Conservation (phyloP, 2,113 vertebrate genomes). For the Eublepharis macularius region DNA sequence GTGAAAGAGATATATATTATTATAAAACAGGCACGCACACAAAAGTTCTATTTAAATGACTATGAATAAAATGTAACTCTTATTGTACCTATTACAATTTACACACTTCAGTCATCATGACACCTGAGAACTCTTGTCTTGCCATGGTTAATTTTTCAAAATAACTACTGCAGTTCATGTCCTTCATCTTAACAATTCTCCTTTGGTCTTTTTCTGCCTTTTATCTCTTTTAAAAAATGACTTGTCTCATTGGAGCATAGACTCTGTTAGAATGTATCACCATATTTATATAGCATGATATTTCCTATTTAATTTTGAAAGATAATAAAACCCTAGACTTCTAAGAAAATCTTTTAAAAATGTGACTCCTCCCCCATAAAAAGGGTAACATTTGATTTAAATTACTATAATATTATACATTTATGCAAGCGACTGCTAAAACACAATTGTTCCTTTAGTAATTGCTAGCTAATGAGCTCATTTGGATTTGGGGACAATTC, state of each 20-base stretch:
- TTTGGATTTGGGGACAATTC: slow-evolving; percentile 16
- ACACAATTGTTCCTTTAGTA: slow-evolving; percentile 30
- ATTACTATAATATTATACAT: slow-evolving; percentile 38
- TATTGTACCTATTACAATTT: slow-evolving; percentile 39
- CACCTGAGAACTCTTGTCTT: slow-evolving; percentile 40
- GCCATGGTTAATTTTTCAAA: slow-evolving; percentile 53
- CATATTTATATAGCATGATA: slow-evolving; percentile 39
- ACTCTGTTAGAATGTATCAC: slow-evolving; percentile 37
- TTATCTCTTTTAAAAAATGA: slow-evolving; percentile 45
- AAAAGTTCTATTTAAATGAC: neutral
- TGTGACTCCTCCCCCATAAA: slow-evolving; percentile 15
- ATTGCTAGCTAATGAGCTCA: slow-evolving; percentile 51
- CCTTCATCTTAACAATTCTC: neutral
- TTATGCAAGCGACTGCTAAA: slow-evolving; percentile 33
- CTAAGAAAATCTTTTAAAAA: slow-evolving; percentile 24
- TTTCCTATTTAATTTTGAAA: slow-evolving; percentile 39
- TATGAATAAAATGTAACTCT: slow-evolving; percentile 28
- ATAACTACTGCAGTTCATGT: slow-evolving; percentile 48
- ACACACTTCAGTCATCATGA: slow-evolving; percentile 46
- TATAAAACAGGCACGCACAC: slow-evolving; percentile 40
- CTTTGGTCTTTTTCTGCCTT: slow-evolving; percentile 48
- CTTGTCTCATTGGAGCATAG: slow-evolving; percentile 33
- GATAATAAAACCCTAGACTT: neutral
- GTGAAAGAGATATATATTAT: no score
- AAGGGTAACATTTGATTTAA: neutral